Conservation (phyloP, 2,797 vertebrate species). For the Vultur gryphus region DNA sequence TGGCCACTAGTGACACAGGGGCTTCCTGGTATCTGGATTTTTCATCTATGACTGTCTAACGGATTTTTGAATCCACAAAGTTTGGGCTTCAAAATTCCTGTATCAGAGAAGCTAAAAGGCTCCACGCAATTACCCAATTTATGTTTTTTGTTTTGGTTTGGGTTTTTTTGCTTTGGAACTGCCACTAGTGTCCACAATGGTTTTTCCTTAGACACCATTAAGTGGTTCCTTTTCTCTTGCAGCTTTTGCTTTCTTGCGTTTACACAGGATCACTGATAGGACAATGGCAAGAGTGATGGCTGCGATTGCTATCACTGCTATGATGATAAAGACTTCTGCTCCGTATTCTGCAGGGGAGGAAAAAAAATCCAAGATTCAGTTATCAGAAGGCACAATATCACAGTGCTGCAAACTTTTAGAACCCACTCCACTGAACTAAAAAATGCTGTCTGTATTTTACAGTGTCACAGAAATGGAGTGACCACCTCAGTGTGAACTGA, state of each 20-base stretch:
- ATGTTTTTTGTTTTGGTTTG: background rate
- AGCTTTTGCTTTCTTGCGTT: constrained; percentile 54
- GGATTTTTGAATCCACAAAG: background rate
- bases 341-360: constrained; percentile 73
- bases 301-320: constrained; percentile 65
- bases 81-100: background rate
- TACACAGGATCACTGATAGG: constrained; percentile 75
- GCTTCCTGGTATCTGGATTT: background rate
- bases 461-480: background rate
- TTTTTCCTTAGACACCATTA: constrained; percentile 35
- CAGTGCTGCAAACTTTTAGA: background rate
- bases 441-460: background rate
- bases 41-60: background rate
- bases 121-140: background rate
- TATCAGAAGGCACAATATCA: background rate
- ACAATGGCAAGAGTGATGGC: constrained; percentile 64
- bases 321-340: constrained; percentile 70
- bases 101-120: background rate
- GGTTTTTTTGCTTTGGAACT: background rate
- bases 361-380: background rate
- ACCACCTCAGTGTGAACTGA: background rate
- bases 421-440: background rate
- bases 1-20: background rate
- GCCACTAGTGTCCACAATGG: background rate
- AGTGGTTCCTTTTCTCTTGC: constrained; percentile 61